A percentile compares a stretch with the other conserved stretches of the same genome.
Evolutionary conservation across 2,113 vertebrate genomes (phyloP).

Genomic region (Columbina picui): DNA sequence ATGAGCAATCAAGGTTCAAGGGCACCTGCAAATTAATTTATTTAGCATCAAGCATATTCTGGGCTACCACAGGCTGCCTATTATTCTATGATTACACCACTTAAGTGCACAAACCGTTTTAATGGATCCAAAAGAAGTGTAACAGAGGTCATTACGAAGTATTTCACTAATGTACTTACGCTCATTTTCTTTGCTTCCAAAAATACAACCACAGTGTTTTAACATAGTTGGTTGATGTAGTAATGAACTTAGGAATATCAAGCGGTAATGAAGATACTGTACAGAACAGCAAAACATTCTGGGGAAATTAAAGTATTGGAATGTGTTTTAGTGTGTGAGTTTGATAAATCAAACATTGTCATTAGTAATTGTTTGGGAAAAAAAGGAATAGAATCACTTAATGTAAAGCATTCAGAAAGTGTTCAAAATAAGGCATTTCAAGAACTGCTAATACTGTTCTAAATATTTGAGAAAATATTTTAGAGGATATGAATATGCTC

Average conservation of each 20-base stretch:
- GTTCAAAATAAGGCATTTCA: neutral
- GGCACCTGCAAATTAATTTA: neutral
- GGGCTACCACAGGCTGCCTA: neutral
- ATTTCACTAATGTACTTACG: conserved; percentile 25
- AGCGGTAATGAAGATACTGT: conserved; percentile 12
- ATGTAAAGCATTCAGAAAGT: neutral
- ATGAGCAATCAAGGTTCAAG: neutral
- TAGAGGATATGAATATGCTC: neutral
- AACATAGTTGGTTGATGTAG: conserved; percentile 39
- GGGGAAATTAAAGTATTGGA: conserved; percentile 15
- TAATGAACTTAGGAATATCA: conserved; percentile 21
- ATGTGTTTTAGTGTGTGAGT: neutral
- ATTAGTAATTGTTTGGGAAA: neutral
- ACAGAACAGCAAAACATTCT: conserved; percentile 19
- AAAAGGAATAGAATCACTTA: neutral
- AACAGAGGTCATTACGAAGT: conserved; percentile 33
- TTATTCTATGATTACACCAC: neutral
- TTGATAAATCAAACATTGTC: neutral
- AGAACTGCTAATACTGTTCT: fast-evolving
- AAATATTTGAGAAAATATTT: neutral
- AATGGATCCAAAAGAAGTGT: conserved; percentile 18
- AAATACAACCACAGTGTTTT: conserved; percentile 44
- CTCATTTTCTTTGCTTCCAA: conserved; percentile 31
- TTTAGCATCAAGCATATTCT: neutral
- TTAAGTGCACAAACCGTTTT: neutral